phyloP scores from a whole-genome alignment of 2,888 invertebrate species.

The Acronicta leporina region DNA sequence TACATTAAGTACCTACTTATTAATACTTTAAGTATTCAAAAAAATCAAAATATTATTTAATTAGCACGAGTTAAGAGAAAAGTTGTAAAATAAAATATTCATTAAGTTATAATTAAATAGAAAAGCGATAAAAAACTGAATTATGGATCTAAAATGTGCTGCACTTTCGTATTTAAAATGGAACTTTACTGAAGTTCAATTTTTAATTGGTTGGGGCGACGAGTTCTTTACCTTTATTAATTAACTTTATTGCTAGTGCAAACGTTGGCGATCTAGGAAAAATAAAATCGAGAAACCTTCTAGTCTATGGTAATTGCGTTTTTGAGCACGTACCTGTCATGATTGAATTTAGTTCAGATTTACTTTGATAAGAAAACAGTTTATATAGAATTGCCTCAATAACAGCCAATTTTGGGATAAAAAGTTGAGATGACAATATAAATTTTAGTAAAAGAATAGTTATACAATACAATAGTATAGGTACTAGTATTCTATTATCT shows the following conservation, averaged over 20 bases:
- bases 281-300: slow-evolving; percentile 50
- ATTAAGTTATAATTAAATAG: slow-evolving; percentile 38
- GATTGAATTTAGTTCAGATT: slow-evolving; percentile 35
- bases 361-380: slow-evolving; percentile 9
- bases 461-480: no score
- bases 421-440: no score
- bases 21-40: background rate
- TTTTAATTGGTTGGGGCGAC: slow-evolving; percentile 62
- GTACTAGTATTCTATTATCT: no score
- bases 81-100: slow-evolving; percentile 30
- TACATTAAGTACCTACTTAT: no score
- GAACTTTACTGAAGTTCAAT: slow-evolving; percentile 58
- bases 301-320: slow-evolving; percentile 59
- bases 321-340: slow-evolving; percentile 40
- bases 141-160: slow-evolving; percentile 45
- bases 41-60: slow-evolving; percentile 19
- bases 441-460: no score
- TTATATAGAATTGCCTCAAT: no score
- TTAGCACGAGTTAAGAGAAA: slow-evolving; percentile 10
- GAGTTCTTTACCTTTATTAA: slow-evolving; percentile 59
- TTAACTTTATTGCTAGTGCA: slow-evolving; percentile 60
- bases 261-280: slow-evolving; percentile 54
- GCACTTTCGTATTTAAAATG: slow-evolving; percentile 44
- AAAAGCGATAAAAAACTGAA: slow-evolving; percentile 38
- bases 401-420: no score